Percentiles rank a stretch among this genome's conserved stretches.
Conservation (phyloP, 1,140 invertebrate genomes). For the Cecropterus lyciades region DNA sequence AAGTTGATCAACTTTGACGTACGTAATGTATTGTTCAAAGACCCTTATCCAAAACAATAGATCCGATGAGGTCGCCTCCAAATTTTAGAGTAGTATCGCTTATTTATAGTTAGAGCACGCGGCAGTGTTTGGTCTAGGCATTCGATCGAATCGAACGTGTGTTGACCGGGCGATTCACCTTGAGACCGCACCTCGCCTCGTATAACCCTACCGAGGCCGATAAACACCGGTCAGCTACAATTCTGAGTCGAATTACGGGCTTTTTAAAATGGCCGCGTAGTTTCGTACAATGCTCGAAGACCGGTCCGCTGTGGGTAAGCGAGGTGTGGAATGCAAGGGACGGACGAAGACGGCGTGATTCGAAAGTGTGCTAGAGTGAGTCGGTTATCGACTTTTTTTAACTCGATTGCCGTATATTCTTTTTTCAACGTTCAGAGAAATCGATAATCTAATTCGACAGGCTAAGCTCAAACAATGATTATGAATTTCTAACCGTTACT, state of each 20-base stretch:
- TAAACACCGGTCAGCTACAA: constrained; percentile 44
- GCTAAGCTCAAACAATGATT: constrained; percentile 35
- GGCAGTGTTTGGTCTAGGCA: constrained; percentile 77
- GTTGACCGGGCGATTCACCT: constrained; percentile 81
- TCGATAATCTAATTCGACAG: constrained; percentile 35
- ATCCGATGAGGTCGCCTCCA: constrained; percentile 36
- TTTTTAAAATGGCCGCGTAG: constrained; percentile 62
- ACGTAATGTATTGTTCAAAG: constrained; percentile 39
- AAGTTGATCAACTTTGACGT: constrained; percentile 34
- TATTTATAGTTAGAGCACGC: constrained; percentile 68
- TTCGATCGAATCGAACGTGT: constrained; percentile 69
- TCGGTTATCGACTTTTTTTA: constrained; percentile 63
- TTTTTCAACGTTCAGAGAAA: constrained; percentile 34
- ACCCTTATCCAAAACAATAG: constrained; percentile 43
- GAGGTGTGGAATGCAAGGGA: constrained; percentile 80
- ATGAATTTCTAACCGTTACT: constrained; percentile 32
- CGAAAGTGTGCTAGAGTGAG: constrained; percentile 71
- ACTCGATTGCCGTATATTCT: constrained; percentile 40
- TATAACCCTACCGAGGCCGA: constrained; percentile 63
- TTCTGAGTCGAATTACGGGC: constrained; percentile 49
- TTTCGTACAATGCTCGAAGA: constrained; percentile 77
- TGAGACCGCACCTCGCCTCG: constrained; percentile 74
- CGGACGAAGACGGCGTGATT: constrained; percentile 71
- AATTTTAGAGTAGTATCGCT: constrained; percentile 45
- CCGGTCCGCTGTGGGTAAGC: constrained; percentile 81